Percentiles rank a stretch among this genome's conserved stretches.
These are phyloP conservation scores for Mola mola DNA, from an alignment of 2,113 vertebrate genomes.

Conservation along the genomic window DNA sequence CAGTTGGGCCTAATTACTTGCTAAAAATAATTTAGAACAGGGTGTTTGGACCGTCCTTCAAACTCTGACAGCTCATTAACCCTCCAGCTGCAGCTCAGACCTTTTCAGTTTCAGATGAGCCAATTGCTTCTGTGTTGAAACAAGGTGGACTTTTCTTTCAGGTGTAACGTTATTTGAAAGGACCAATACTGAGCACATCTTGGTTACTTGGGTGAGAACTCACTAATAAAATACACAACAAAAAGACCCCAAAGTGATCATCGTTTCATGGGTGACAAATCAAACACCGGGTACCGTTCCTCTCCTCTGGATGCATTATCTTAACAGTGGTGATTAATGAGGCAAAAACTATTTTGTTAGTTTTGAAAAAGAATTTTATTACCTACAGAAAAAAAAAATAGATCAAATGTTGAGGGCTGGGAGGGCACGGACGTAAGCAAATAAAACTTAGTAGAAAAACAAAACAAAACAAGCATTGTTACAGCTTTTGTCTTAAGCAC, in stretches of 20 bases:
- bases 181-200: no score
- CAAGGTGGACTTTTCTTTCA: no score
- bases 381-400: conserved; percentile 66
- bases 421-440: conserved; percentile 41
- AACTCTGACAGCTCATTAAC: neutral
- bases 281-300: no score
- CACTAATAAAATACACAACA: no score
- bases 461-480: conserved; percentile 34
- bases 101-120: neutral
- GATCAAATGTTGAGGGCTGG: conserved; percentile 58
- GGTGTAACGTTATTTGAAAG: no score
- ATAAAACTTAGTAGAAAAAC: conserved; percentile 61
- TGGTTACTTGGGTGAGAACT: no score
- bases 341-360: neutral
- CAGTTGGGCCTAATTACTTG: neutral
- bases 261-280: no score
- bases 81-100: neutral
- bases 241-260: no score
- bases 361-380: conserved; percentile 77
- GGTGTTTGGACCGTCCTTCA: neutral
- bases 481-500: conserved; percentile 45
- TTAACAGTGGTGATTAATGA: neutral
- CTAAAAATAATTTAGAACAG: conserved; percentile 3
- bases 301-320: neutral
- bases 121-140: neutral